Percentiles rank a stretch among this genome's conserved stretches.
Evolutionary conservation across 1,140 invertebrate species (phyloP).

Genomic region (Platyscapa corneri): DNA sequence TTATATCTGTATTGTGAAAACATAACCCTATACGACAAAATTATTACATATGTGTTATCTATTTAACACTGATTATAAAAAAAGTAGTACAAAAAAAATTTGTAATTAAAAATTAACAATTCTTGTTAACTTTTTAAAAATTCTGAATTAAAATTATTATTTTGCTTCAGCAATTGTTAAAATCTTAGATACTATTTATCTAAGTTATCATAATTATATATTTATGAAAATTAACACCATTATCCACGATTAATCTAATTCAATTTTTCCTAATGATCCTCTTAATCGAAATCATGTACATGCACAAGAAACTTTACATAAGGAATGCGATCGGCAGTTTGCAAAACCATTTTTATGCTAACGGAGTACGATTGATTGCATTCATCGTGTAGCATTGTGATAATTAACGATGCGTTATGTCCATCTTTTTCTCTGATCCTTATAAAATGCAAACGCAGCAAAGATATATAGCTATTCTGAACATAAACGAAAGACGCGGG

Average conservation of each 20-base stretch:
- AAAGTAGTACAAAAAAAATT: background rate
- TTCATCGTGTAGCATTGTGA: background rate
- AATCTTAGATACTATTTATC: background rate
- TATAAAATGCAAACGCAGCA: background rate
- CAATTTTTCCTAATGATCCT: background rate
- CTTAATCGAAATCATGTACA: background rate
- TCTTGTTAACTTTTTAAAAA: background rate
- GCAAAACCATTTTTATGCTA: background rate
- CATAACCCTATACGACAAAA: background rate
- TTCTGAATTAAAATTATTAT: background rate
- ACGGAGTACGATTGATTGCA: background rate
- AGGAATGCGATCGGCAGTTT: background rate
- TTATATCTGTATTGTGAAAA: background rate
- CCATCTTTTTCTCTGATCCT: background rate
- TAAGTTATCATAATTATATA: slow-evolving; percentile 3
- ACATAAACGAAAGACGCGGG: background rate
- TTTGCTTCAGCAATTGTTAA: background rate
- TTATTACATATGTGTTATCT: background rate
- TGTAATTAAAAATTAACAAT: background rate
- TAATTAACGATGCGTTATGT: background rate
- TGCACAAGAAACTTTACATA: too few relatives aligned
- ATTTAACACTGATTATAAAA: background rate
- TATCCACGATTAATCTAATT: background rate
- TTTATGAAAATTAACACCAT: background rate
- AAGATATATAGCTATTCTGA: background rate